Evolutionary conservation across 1,140 invertebrate genomes (phyloP), one percentile per base, ranked within the genome.

Genomic region (Lepidurus couesii): DNA sequence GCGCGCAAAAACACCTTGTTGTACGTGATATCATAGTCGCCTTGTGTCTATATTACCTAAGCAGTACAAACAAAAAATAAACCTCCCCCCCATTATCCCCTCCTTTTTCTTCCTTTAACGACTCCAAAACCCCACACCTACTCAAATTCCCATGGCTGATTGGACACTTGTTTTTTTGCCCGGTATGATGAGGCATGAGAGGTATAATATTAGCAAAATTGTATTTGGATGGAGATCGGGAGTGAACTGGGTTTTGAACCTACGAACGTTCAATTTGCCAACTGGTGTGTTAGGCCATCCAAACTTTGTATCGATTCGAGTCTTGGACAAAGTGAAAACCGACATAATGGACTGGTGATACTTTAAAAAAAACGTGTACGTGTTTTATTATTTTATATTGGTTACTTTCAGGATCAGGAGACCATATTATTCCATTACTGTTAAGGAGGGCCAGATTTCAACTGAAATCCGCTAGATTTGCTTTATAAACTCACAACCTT

Each of bases 21-120:
- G 53, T 65, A 65, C 53, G 53, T 65, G 53, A 65, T 65, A 65
- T 65, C 53, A 1, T 65, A 65, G 53, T 65, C 53, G 53, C 53
- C 53, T 65, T 65, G 53, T 65, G 53, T 65, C 53, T 65, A 65
- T 65, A 65, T 65, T 65, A 65, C 53, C 53, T 65, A 65, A 65
- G 53, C 53, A 65, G 53, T 65, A 65, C 53, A 65, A 65, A 65
- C 8, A 21, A 65, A 65, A 21, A 65, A 65, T 65, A 21, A 34
- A 65, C 53, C 16, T 65, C 53, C 53, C 53, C 53, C 53, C 13
- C 34, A 34, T 65, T 65, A 65, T 65, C 53, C n/a, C 21, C 53
- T n/a, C 8, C 21, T 65, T 65, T 21, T 16, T 21, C n/a, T 65
- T 65, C 53, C 21, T 21, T 65, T 65, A 16, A 65, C 21, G 53